Evolutionary conservation across 1,140 invertebrate genomes (phyloP).

Genomic region (Drosophila ercepeae): DNA sequence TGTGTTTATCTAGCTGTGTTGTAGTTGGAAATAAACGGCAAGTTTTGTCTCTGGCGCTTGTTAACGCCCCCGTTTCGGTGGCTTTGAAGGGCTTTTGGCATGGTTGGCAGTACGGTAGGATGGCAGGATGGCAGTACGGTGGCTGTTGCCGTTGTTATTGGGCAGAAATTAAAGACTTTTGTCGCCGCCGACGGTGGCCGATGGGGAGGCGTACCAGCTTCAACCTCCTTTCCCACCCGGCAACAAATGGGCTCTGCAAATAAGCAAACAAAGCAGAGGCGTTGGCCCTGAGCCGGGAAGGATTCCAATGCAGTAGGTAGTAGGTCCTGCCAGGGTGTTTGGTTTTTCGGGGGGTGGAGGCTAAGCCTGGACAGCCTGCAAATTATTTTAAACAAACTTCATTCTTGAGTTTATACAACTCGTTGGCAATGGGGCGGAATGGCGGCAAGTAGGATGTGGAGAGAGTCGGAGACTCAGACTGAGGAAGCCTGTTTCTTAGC

Average conservation of each 20-base stretch:
- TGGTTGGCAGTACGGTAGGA: constrained; percentile 31
- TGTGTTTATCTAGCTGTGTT: constrained; percentile 45
- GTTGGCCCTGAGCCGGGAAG: constrained; percentile 24
- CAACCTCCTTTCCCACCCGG: constrained; percentile 24
- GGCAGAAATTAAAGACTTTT: constrained; percentile 79
- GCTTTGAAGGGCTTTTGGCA: constrained; percentile 69
- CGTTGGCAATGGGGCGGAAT: constrained; percentile 29
- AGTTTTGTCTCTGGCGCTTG: constrained; percentile 73
- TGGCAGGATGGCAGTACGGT: too few species aligned
- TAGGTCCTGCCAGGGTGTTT: neutral
- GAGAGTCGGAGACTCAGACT: constrained; percentile 11
- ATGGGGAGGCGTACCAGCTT: neutral
- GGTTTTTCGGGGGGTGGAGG: neutral
- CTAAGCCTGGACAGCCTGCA: constrained; percentile 72
- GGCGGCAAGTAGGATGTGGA: neutral
- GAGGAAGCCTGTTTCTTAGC: constrained; percentile 41
- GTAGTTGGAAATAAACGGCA: constrained; percentile 61
- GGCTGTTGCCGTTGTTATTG: constrained; percentile 63
- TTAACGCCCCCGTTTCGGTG: constrained; percentile 78
- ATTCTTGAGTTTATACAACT: constrained; percentile 77
- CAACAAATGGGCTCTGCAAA: constrained; percentile 78
- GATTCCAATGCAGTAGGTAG: constrained; percentile 10
- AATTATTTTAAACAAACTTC: constrained; percentile 81
- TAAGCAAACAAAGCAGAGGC: constrained; percentile 68
- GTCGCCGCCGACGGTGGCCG: constrained; percentile 45